Evolutionary conservation across 2,113 vertebrate genomes (phyloP).

Genomic region (Petromus typicus): DNA sequence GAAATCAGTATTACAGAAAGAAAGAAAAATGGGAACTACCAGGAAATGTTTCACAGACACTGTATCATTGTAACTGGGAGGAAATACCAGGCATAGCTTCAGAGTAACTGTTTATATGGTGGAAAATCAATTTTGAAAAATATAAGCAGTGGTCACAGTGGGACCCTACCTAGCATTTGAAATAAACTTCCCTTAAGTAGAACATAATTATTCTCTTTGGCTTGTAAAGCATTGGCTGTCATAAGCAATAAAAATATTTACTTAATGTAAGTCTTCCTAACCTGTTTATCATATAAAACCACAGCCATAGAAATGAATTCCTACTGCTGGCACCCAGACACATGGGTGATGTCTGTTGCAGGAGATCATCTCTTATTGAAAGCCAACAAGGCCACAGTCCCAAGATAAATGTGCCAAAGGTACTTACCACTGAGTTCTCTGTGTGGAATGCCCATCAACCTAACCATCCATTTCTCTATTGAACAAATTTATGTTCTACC

Average conservation of each 20-base stretch:
- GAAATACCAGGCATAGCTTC: constrained; percentile 77
- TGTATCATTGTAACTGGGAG: constrained; percentile 79
- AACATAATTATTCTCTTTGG: constrained; percentile 87
- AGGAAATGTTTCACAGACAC: constrained; percentile 74
- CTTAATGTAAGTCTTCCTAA: constrained; percentile 80
- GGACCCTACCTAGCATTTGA: constrained; percentile 83
- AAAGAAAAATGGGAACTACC: constrained; percentile 57
- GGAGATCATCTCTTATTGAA: constrained; percentile 40
- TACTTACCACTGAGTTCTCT: constrained; percentile 64
- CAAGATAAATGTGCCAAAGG: constrained; percentile 70
- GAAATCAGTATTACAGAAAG: constrained; percentile 65
- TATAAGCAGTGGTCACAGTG: constrained; percentile 83
- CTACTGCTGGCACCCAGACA: not conserved
- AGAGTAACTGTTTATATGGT: constrained; percentile 84
- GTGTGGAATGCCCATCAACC: constrained; percentile 63
- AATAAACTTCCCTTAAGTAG: constrained; percentile 86
- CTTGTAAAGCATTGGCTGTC: constrained; percentile 84
- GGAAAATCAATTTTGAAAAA: constrained; percentile 89
- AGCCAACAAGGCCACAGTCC: not conserved
- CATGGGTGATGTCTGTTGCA: not conserved
- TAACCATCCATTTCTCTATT: constrained; percentile 77
- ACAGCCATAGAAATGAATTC: constrained; percentile 45
- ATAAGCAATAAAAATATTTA: constrained; percentile 80
- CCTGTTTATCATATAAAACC: constrained; percentile 81
- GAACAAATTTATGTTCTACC: constrained; percentile 74